Evolutionary conservation across 2,113 vertebrate genomes (phyloP), one percentile per base, ranked within the genome.

Genomic region (Gymnocephalus cernua): DNA sequence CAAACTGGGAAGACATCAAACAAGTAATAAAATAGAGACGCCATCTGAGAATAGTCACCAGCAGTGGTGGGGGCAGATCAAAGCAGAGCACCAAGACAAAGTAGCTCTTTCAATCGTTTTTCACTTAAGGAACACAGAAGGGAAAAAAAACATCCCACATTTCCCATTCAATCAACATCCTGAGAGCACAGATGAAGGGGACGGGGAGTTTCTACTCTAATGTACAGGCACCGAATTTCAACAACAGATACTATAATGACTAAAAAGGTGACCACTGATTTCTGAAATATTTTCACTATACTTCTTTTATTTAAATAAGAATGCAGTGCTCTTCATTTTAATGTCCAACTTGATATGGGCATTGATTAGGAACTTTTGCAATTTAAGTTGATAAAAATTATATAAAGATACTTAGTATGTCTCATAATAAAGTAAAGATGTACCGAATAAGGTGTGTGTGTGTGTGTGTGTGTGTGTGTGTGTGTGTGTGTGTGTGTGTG

Each of bases 31-130:
- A 79, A 32, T 7, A 23, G 21, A 10, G 25, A 35, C 1, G 4
- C 56, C 56, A 56, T 56, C 51, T 0, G 7, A 45, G 59, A 38
- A 1, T 19, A 8, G 18, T 54, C n/a, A 14, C n/a, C 45, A 69
- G 23, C 27, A 66, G 44, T 5, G 27, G n/a, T 64, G 41, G 70
- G 32, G 57, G 19, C 45, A 44, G 32, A 67, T 51, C 19, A 76
- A 59, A 79, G 19, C 51, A 51, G 11, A 47, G 38, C 48, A 54
- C 16, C 29, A 58, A 77, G 47, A 54, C 47, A 21, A 47, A 54
- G 47, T 13, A 61, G 35, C 45, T 50, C 11, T 83, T 77, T 77
- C 45, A 72, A 5, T 21, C 5, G 0, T 6, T 62, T 12, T 41
- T 16, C 19, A 70, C 16, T 44, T 41, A 11, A 11, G 38, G 45